Percentiles rank a stretch among this genome's conserved stretches.
Conservation (phyloP, 1,140 invertebrate genomes). For the Copidosoma floridanum region DNA sequence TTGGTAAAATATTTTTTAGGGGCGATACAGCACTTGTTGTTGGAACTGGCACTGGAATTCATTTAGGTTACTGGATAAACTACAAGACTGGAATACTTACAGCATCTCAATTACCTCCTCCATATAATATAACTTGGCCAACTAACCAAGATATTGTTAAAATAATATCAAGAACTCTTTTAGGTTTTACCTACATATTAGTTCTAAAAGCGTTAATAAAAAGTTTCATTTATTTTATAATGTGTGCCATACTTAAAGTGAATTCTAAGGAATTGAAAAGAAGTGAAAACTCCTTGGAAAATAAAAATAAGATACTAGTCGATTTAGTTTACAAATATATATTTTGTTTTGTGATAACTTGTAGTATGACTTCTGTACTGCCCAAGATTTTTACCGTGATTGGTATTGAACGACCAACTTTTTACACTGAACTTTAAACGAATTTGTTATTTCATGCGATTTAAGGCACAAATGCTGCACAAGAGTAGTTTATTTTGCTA, state of each 20-base stretch:
- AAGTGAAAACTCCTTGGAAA: slow-evolving; percentile 63
- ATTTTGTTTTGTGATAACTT: slow-evolving; percentile 61
- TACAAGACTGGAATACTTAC: slow-evolving; percentile 72
- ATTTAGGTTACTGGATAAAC: slow-evolving; percentile 81
- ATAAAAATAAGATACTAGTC: slow-evolving; percentile 70
- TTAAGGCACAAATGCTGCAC: no score
- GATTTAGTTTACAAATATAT: slow-evolving; percentile 82
- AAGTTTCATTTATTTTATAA: slow-evolving; percentile 64
- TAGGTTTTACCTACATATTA: slow-evolving; percentile 73
- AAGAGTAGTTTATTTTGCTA: no score
- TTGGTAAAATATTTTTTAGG: slow-evolving; percentile 55
- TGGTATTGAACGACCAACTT: slow-evolving; percentile 75
- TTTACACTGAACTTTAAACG: slow-evolving; percentile 79
- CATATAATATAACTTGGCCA: slow-evolving; percentile 77
- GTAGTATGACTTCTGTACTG: slow-evolving; percentile 70
- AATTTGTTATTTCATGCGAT: slow-evolving; percentile 12
- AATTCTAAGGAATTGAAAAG: slow-evolving; percentile 64
- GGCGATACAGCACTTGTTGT: slow-evolving; percentile 85
- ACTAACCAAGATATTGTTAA: slow-evolving; percentile 68
- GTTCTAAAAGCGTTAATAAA: slow-evolving; percentile 69
- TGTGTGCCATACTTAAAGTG: slow-evolving; percentile 68
- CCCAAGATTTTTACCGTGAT: slow-evolving; percentile 76
- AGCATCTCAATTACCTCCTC: slow-evolving; percentile 58
- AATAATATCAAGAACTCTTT: slow-evolving; percentile 65
- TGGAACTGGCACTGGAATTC: slow-evolving; percentile 75